Percentiles rank a stretch among this genome's conserved stretches.
Evolutionary conservation across 2,113 vertebrate genomes (phyloP).

Genomic region (Protobothrops mucrosquamatus): DNA sequence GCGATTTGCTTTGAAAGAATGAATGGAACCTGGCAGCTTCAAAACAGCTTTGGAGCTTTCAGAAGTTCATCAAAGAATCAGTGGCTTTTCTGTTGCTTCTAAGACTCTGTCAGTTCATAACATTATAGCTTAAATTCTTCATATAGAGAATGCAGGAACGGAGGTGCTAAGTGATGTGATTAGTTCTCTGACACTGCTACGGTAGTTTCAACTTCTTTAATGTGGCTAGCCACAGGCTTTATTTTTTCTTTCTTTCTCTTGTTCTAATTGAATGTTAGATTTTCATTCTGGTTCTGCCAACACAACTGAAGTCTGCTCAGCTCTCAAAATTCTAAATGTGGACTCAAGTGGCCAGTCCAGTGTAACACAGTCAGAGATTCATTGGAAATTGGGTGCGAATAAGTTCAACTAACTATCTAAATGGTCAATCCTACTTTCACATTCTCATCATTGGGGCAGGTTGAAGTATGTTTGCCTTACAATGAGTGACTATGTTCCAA

Average conservation of each 20-base stretch:
- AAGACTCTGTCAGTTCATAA: not conserved
- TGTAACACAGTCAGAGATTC: not conserved
- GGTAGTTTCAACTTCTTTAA: not conserved
- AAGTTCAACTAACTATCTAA: not conserved
- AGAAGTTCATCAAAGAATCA: not conserved
- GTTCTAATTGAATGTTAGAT: not conserved
- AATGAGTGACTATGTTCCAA: not conserved
- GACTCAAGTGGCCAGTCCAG: not conserved
- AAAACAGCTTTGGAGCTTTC: not conserved
- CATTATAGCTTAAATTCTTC: not conserved
- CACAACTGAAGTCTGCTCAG: not conserved
- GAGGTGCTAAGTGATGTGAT: not conserved
- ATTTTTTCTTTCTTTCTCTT: not conserved
- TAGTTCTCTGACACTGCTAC: not conserved
- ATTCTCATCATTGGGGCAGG: not conserved
- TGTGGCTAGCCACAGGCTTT: not conserved
- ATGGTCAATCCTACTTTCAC: not conserved
- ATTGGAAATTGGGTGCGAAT: not conserved
- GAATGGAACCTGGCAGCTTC: not conserved
- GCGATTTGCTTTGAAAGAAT: not conserved
- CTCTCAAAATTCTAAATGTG: not conserved
- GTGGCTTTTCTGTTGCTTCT: not conserved
- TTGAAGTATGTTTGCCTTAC: not conserved
- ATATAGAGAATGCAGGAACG: not conserved
- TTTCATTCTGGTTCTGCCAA: not conserved